phyloP scores from a whole-genome alignment of 2,888 invertebrate genomes.

The Apoderus coryli region DNA sequence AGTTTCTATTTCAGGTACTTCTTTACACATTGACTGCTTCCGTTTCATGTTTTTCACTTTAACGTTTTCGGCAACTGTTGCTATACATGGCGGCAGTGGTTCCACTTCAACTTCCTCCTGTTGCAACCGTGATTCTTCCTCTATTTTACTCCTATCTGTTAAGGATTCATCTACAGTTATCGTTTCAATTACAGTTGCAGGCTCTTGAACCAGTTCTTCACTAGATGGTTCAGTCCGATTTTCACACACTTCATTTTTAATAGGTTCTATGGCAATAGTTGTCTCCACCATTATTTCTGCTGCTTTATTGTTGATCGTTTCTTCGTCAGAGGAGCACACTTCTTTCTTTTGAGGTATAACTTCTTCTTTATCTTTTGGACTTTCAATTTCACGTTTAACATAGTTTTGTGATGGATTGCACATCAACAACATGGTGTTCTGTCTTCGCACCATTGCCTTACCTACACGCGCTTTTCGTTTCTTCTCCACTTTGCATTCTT shows the following conservation, averaged over 20 bases:
- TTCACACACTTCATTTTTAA: slow-evolving; percentile 10
- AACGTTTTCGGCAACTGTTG: slow-evolving; percentile 32
- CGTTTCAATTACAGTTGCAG: background rate
- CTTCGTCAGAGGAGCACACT: slow-evolving; percentile 16
- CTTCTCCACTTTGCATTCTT: slow-evolving; percentile 25
- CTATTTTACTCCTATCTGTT: slow-evolving; percentile 5
- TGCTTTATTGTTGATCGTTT: slow-evolving; percentile 14
- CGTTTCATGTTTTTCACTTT: slow-evolving; percentile 36
- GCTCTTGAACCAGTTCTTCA: slow-evolving; percentile 10
- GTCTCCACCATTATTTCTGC: slow-evolving; percentile 9
- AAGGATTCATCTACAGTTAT: slow-evolving; percentile 1
- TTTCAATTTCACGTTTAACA: slow-evolving; percentile 33
- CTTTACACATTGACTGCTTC: slow-evolving; percentile 31
- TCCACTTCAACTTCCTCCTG: slow-evolving; percentile 16
- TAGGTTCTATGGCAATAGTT: slow-evolving; percentile 14
- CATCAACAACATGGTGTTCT: slow-evolving; percentile 37
- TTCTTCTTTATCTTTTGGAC: slow-evolving; percentile 28
- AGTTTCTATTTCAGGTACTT: slow-evolving; percentile 18
- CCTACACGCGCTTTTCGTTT: slow-evolving; percentile 41
- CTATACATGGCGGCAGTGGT: slow-evolving; percentile 24
- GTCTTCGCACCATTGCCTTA: slow-evolving; percentile 53
- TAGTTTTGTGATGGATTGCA: slow-evolving; percentile 27
- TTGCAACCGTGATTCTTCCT: background rate
- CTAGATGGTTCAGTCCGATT: slow-evolving; percentile 9
- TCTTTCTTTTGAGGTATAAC: slow-evolving; percentile 22